phyloP scores from a whole-genome alignment of 2,113 vertebrate genomes.

The Ciconia maguari region DNA sequence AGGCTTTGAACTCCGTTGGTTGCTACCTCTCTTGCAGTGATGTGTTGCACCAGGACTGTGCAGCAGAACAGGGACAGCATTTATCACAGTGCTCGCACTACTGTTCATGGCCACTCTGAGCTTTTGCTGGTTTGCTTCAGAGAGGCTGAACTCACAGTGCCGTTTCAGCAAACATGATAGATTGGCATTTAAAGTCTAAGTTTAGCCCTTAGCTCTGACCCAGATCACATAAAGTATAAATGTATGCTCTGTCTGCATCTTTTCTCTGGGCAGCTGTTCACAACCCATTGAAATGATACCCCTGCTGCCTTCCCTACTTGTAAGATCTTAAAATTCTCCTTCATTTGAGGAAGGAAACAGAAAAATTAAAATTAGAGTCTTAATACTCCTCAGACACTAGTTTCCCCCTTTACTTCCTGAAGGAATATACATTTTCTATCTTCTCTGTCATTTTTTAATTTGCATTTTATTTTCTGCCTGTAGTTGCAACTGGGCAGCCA shows the following conservation, averaged over 20 bases:
- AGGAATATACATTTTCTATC: not conserved
- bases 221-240: slow-evolving; percentile 43
- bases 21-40: not conserved
- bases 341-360: not conserved
- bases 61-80: not conserved
- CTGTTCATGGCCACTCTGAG: not conserved
- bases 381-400: not conserved
- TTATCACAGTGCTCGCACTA: not conserved
- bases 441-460: not conserved
- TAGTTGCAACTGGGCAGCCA: not conserved
- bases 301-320: not conserved
- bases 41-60: not conserved
- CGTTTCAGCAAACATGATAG: not conserved
- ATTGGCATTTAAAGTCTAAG: slow-evolving; percentile 40
- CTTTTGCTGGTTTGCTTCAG: slow-evolving; percentile 2
- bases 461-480: not conserved
- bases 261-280: slow-evolving; percentile 13
- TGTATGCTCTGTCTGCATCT: slow-evolving; percentile 25
- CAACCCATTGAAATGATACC: not conserved
- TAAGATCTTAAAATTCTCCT: not conserved
- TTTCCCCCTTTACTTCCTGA: not conserved
- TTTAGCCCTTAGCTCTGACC: slow-evolving; percentile 49
- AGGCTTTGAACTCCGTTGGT: not conserved
- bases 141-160: not conserved
- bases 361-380: not conserved